Conservation (phyloP, 2,888 invertebrate genomes). For the Tholera decimalis region DNA sequence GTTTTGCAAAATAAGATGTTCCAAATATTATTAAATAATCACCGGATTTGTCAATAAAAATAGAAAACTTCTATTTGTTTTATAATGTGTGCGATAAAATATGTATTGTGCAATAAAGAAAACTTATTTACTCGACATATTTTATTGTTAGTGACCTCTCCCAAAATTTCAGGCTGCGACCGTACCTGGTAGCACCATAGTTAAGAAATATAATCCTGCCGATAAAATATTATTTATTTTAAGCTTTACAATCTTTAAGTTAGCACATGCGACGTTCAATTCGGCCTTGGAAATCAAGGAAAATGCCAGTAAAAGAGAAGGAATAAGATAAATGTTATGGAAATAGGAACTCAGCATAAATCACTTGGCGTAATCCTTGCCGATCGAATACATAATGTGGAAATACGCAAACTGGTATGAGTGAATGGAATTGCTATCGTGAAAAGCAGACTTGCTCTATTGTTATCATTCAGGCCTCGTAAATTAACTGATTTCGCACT, state of each 20-base stretch:
- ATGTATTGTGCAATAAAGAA: too few relatives aligned
- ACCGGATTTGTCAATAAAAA: too few relatives aligned
- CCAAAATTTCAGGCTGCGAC: too few relatives aligned
- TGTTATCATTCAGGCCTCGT: conserved; percentile 18
- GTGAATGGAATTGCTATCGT: conserved; percentile 43
- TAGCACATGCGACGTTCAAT: background rate
- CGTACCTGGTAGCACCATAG: too few relatives aligned
- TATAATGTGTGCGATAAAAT: too few relatives aligned
- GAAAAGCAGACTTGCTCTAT: conserved; percentile 19
- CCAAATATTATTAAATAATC: too few relatives aligned
- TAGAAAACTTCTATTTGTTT: too few relatives aligned
- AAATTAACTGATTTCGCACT: conserved; percentile 12
- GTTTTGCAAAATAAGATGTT: too few relatives aligned
- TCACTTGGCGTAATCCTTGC: conserved; percentile 40
- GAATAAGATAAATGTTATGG: conserved; percentile 46
- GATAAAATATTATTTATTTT: background rate
- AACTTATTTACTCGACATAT: too few relatives aligned
- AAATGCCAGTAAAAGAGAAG: conserved; percentile 27
- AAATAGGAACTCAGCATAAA: conserved; percentile 47
- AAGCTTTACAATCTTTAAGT: background rate
- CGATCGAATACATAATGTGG: conserved; percentile 46
- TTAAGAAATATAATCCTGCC: too few relatives aligned
- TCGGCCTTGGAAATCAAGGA: conserved; percentile 24
- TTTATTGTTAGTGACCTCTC: too few relatives aligned
- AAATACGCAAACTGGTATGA: conserved; percentile 38